Base-by-base conservation (phyloP, 2,888 invertebrate genomes). In the Cataglyphis albicans region DNA sequence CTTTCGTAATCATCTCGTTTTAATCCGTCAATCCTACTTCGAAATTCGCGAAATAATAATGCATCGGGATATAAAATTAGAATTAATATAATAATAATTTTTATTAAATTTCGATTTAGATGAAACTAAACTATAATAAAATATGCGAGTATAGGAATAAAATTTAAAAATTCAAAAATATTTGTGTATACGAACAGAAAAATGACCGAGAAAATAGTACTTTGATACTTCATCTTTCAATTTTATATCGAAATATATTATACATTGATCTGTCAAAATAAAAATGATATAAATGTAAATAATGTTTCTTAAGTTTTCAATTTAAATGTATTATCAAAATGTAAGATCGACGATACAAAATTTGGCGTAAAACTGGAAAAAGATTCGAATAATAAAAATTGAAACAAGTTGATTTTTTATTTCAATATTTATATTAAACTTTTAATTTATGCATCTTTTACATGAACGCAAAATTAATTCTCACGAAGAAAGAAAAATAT, bases 21-120 rank as follows among this genome's bases (percentile, higher is more conserved):
- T 55, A 61, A 68, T 76, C 29, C 21, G 35, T n/a, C 67, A 29
- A 57, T 38, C 25, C 44, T 35, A 25, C 10, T 32, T 41, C 15
- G 18, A 80, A 25, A 44, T 70, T 44, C 55, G 32, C 59, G 35
- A 70, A 67, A 41, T 72, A 18, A 48, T 72, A 44, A 52, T n/a
- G 15, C 44, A 12, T 48, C 9, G 0, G 7, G 25, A 38, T 21
- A 48, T 15, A 32, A 44, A 48, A 32, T 5, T 32, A 3, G 44
- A 21, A 7, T 35, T 41, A 7, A 44, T 18, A n/a, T 10, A 18
- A 21, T 32, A 32, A 74, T 61, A 18, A 38, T 38, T 38, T 35
- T 2, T 18, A 29, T 59, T 41, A 15, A 63, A 32, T 29, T 44
- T 73, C 15, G 12, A n/a, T 35, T 35, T 35, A 21, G 0, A 3